Evolutionary conservation across 2,888 invertebrate genomes (phyloP).

Genomic region (Altica lythri): DNA sequence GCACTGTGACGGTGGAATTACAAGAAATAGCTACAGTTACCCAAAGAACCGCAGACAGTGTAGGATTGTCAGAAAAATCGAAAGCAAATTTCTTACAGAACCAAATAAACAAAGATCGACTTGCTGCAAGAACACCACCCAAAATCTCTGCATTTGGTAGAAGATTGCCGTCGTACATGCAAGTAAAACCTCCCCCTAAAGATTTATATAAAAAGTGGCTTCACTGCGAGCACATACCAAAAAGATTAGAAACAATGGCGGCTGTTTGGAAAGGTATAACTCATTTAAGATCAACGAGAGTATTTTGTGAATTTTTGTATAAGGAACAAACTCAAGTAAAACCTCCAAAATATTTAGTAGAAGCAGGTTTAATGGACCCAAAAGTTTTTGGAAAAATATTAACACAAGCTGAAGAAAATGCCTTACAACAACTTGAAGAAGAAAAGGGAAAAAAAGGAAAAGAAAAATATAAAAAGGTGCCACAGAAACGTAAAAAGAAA

Average conservation of each 20-base stretch:
- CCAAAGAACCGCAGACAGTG: slow-evolving; percentile 60
- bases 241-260: slow-evolving; percentile 65
- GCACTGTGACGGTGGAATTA: slow-evolving; percentile 61
- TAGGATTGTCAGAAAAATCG: slow-evolving; percentile 57
- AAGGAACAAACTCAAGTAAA: slow-evolving; percentile 62
- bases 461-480: too few species aligned
- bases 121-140: slow-evolving; percentile 31
- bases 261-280: slow-evolving; percentile 68
- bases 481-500: too few species aligned
- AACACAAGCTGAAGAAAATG: not conserved
- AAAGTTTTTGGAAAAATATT: slow-evolving; percentile 12
- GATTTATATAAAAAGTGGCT: slow-evolving; percentile 63
- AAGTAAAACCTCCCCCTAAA: slow-evolving; percentile 49
- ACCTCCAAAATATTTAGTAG: slow-evolving; percentile 61
- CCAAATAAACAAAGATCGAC: slow-evolving; percentile 35
- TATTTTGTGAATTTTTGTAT: slow-evolving; percentile 60
- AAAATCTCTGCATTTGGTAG: slow-evolving; percentile 35
- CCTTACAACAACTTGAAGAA: not conserved
- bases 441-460: not conserved
- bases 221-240: slow-evolving; percentile 61
- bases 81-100: slow-evolving; percentile 31
- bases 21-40: slow-evolving; percentile 66
- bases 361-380: slow-evolving; percentile 60
- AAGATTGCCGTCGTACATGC: slow-evolving; percentile 37
- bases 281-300: slow-evolving; percentile 64